Conservation (phyloP, 30 jellyfish, hydroid and myxozoan species). For the Rhopilema esculentum region DNA sequence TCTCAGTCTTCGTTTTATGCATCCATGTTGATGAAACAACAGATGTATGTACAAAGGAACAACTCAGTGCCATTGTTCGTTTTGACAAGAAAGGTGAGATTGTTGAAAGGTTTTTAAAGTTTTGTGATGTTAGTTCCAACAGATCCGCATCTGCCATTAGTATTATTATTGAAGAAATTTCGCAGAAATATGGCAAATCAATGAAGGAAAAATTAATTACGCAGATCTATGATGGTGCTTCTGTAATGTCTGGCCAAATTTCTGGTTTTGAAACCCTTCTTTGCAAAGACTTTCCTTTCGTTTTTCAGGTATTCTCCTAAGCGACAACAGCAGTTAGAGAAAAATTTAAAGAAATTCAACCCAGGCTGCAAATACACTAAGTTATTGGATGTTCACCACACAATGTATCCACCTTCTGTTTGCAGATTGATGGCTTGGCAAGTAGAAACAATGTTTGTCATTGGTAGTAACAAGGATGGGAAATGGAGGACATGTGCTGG, state of each 20-base stretch:
- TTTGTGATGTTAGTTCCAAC: too few species aligned
- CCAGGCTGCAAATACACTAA: conserved; percentile 12
- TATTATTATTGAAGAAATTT: too few species aligned
- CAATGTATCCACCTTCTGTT: conserved; percentile 73
- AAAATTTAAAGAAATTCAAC: neutral
- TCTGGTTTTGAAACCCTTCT: too few species aligned
- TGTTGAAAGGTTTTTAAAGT: too few species aligned
- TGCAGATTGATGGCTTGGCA: conserved; percentile 54
- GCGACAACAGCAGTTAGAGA: neutral
- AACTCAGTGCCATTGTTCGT: neutral
- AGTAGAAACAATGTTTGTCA: conserved; percentile 12
- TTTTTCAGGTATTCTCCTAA: neutral
- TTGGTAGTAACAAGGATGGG: neutral
- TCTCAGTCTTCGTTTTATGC: neutral
- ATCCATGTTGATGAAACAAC: neutral
- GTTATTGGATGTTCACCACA: conserved; percentile 65
- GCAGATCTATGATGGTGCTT: too few species aligned
- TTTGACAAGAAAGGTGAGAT: neutral
- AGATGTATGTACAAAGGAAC: neutral
- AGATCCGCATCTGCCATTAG: too few species aligned
- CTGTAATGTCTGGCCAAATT: too few species aligned
- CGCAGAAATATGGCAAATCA: too few species aligned
- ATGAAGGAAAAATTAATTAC: too few species aligned
- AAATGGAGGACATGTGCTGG: neutral
- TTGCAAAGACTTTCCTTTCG: too few species aligned